These are phyloP conservation scores for Stomatorhinus ivindoensis DNA, from an alignment of 2,113 vertebrate genomes.

Conservation along the genomic window DNA sequence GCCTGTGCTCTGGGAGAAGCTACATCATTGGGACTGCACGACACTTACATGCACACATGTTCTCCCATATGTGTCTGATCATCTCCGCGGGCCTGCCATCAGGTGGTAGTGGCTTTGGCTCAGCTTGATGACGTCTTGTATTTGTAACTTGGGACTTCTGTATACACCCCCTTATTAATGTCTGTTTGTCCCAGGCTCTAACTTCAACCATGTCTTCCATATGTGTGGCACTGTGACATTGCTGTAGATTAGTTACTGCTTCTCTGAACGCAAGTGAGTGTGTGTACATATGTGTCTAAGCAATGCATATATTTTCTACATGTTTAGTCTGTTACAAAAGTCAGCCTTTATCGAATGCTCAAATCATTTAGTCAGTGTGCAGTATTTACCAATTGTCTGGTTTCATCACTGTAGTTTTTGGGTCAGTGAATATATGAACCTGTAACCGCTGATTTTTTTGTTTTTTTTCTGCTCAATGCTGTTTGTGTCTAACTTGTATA, in stretches of 20 bases:
- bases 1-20: slow-evolving; percentile 43
- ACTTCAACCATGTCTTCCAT: neutral
- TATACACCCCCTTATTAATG: neutral
- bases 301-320: neutral
- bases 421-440: neutral
- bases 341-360: neutral
- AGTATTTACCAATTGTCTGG: neutral
- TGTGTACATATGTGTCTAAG: neutral
- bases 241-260: neutral
- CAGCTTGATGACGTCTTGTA: neutral
- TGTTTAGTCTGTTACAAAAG: neutral
- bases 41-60: slow-evolving; percentile 12
- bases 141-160: neutral
- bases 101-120: neutral
- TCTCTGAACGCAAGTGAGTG: neutral
- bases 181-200: neutral
- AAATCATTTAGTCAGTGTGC: neutral
- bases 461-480: neutral
- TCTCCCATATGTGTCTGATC: neutral
- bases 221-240: neutral
- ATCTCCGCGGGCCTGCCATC: neutral
- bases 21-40: slow-evolving; percentile 65
- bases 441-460: neutral
- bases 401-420: neutral
- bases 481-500: neutral